Base-by-base conservation (phyloP, 2,797 vertebrate genomes). In the Melopsittacus undulatus region DNA sequence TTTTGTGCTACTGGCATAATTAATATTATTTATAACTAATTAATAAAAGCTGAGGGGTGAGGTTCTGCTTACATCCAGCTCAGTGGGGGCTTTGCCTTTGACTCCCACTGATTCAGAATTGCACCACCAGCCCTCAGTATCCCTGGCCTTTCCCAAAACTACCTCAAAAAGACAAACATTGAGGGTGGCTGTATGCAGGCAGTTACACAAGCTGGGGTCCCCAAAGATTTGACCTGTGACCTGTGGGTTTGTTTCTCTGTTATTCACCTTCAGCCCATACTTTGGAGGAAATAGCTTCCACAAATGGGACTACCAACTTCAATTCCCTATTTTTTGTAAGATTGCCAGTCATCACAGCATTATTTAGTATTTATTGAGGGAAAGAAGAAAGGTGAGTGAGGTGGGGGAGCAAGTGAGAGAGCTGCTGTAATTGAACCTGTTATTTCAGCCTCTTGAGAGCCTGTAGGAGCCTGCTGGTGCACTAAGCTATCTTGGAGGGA, bases 11-110 rank as follows among this genome's bases (percentile, higher is more conserved):
- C 13, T 2, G 20, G 52, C 85, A 68, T 89, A 89, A 94, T 85
- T 94, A 91, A 89, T 89, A 91, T 74, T 29, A 75, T 83, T 92
- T 83, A 57, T 86, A 91, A 67, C 27, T 61, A 63, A 89, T 85
- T 43, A 89, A 57, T 43, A 49, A 18, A 61, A 68, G 80, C 85
- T 4, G 1, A 40, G 36, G 75, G 59, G 48, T 12, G 70, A 86
- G 34, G 21, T 1, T 11, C 27, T 72, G 88, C 80, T 63, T 23
- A 74, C 86, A 54, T 6, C 52, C 77, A 52, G 57, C 77, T 29
- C 3, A 1, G 57, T 0, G 0, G 64, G 12, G 11, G 46, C 52
- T 82, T 10, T 89, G 82, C 78, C 85, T 76, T 26, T 76, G 80
- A 18, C 26, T 74, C 61, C 22, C 3, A 0, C 0, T 1, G 11